Conservation (phyloP, 92 coral and sea anemone genomes). For the Phenganax subtilis region DNA sequence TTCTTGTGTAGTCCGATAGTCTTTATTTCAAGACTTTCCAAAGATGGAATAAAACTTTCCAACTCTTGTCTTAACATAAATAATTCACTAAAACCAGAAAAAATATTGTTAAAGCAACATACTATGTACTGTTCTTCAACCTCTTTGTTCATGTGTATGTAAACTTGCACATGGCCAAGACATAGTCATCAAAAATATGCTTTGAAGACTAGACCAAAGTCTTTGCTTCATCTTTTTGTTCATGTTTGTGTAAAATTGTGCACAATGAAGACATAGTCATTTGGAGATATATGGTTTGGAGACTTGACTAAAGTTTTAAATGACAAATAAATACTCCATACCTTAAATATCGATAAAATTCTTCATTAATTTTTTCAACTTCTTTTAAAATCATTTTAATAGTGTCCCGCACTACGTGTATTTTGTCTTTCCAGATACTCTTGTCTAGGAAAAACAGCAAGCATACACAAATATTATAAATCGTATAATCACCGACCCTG, state of each 20-base stretch:
- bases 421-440: background rate
- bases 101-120: background rate
- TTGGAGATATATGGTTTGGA: no score
- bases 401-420: constrained; percentile 10
- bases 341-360: constrained; percentile 13
- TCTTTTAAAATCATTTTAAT: constrained; percentile 1
- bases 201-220: no score
- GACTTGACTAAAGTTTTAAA: no score
- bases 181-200: no score
- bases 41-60: constrained; percentile 18
- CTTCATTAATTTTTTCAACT: constrained; percentile 7
- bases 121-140: no score
- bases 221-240: no score
- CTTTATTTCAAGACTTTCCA: background rate
- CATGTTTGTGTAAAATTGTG: no score
- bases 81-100: constrained; percentile 18
- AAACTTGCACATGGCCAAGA: no score
- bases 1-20: background rate
- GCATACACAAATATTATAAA: no score
- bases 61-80: constrained; percentile 21
- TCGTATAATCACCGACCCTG: no score
- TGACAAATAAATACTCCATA: background rate
- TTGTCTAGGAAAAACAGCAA: background rate
- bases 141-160: no score
- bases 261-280: no score